A percentile compares a stretch with the other conserved stretches of the same genome.
These are phyloP conservation scores for Epinephelus moara DNA, from an alignment of 2,113 vertebrate genomes.

Conservation along the genomic window DNA sequence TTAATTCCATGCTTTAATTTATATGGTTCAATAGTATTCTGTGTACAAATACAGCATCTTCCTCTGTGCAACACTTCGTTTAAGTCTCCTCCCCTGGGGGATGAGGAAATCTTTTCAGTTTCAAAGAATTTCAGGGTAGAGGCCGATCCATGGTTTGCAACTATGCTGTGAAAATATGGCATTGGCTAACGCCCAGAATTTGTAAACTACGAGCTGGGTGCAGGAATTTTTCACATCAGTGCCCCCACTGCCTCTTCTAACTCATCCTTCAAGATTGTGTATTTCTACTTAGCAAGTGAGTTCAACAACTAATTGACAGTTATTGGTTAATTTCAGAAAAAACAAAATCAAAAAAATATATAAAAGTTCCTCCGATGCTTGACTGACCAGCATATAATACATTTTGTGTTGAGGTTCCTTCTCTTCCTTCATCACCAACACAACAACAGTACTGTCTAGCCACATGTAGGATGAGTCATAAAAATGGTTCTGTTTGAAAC, in stretches of 20 bases:
- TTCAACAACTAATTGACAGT: no score
- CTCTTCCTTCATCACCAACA: conserved; percentile 2
- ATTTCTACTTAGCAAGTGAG: not conserved
- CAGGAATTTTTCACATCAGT: not conserved
- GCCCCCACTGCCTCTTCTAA: not conserved
- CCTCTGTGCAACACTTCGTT: no score
- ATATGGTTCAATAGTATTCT: no score
- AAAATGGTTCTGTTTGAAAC: conserved; percentile 9
- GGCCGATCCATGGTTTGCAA: no score
- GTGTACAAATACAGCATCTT: no score
- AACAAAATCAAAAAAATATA: not conserved
- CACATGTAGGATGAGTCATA: not conserved
- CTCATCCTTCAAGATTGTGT: not conserved
- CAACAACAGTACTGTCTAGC: not conserved
- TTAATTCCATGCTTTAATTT: no score
- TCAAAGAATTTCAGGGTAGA: no score
- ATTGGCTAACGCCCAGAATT: not conserved
- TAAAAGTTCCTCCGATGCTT: not conserved
- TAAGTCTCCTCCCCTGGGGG: no score
- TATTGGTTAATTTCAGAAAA: not conserved
- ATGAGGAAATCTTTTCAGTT: no score
- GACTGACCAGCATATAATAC: not conserved
- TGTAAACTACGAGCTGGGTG: not conserved
- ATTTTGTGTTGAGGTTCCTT: not conserved
- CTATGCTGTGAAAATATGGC: not conserved